Evolutionary conservation across 2,113 vertebrate genomes (phyloP), one percentile per base, ranked within the genome.

Genomic region (Miniopterus natalensis): DNA sequence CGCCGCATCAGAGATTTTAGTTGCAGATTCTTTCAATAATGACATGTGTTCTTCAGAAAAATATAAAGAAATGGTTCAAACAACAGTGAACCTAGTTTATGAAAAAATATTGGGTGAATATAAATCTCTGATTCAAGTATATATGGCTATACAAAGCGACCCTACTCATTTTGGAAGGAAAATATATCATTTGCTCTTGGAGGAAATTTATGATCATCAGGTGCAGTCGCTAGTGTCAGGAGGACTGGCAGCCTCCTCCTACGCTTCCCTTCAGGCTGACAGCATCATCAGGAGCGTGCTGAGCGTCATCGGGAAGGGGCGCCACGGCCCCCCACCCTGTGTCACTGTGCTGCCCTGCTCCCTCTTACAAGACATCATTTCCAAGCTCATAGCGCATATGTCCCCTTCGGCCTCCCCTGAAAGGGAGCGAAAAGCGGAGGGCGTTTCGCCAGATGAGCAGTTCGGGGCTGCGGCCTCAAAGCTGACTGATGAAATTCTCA

Each of bases 121-220:
- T 92, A 84, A 87, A 66, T 95, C 96, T 75, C 80, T 96, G 47
- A 59, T 68, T 92, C 88, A 97, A 40, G n/a, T 98, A 75, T 85
- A 97, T 10, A 61, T 1, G n/a, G 89, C 51, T 36, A 66, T 98
- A 63, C 94, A 97, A 93, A 68, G 61, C 74, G 96, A 97, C 8
- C 55, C 94, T 47, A 18, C 12, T 20, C 51, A 21, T 90, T 95
- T 98, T 90, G 97, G 93, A 68, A 87, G 87, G 15, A 96, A 97
- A 96, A 96, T 97, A 90, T 97, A 97, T 80, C 55, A 97, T 85
- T 95, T 98, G 14, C 73, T 98, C 13, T 84, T 98, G 84, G 96
- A 91, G 84, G 92, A 97, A 96, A 96, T 97, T 85, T 98, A 98
- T 71, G 89, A 97, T 36, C 97, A 94, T 57, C 97, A 98, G 49